A percentile compares a stretch with the other conserved stretches of the same genome.
phyloP scores from a whole-genome alignment of 2,113 vertebrate genomes.

The Ammodytes marinus region DNA sequence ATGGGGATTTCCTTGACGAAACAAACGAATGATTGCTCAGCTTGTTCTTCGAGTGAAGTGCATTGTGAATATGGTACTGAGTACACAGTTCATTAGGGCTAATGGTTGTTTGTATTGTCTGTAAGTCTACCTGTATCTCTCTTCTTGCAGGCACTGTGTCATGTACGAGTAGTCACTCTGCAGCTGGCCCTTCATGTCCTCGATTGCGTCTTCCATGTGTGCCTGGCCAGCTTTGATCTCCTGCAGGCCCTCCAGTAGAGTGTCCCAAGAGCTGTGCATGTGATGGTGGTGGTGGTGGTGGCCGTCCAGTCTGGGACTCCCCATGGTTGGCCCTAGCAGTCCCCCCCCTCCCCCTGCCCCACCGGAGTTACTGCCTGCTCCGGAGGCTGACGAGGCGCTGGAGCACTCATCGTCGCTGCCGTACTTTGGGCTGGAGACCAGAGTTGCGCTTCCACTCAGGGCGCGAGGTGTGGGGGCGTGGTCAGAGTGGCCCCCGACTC shows the following conservation, averaged over 20 bases:
- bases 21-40: background rate
- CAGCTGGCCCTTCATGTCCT: slow-evolving; percentile 96
- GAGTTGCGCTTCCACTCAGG: slow-evolving; percentile 94
- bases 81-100: background rate
- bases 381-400: slow-evolving; percentile 93
- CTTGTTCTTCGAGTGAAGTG: background rate
- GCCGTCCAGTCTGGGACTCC: slow-evolving; percentile 93
- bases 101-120: background rate
- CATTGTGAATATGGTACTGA: background rate
- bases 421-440: slow-evolving; percentile 97
- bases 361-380: slow-evolving; percentile 91
- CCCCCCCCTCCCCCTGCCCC: slow-evolving; percentile 81
- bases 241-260: slow-evolving; percentile 93
- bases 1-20: background rate
- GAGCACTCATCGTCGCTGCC: slow-evolving; percentile 98
- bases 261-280: slow-evolving; percentile 89
- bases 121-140: slow-evolving; percentile 85
- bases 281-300: slow-evolving; percentile 89
- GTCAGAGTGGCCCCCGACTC: slow-evolving; percentile 85
- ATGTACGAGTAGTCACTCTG: slow-evolving; percentile 98
- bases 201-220: slow-evolving; percentile 95
- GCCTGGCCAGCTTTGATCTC: slow-evolving; percentile 96
- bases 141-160: slow-evolving; percentile 98
- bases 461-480: slow-evolving; percentile 88
- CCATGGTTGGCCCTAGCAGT: slow-evolving; percentile 82